phyloP scores from a whole-genome alignment of 2,797 vertebrate genomes.

The Geotrypetes seraphini region DNA sequence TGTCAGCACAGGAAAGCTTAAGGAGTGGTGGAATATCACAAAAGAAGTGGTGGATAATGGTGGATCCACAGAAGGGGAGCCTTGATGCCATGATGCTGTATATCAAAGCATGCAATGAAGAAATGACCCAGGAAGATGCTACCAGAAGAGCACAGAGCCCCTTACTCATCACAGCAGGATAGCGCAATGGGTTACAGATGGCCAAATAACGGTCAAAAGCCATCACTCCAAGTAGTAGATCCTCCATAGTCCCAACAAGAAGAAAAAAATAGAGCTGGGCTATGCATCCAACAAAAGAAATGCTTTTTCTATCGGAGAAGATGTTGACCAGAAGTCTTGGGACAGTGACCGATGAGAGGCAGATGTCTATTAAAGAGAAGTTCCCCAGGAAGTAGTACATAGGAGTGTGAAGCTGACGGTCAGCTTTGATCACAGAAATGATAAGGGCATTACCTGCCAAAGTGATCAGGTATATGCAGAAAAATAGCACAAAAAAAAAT shows the following conservation, averaged over 20 bases:
- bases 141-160: neutral
- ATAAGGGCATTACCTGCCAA: neutral
- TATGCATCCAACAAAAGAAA: neutral
- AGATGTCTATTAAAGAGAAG: neutral
- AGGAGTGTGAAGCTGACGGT: neutral
- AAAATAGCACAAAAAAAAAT: neutral
- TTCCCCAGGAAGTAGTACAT: no score
- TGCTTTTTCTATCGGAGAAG: neutral
- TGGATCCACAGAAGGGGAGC: neutral
- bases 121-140: neutral
- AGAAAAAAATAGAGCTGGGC: neutral
- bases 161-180: neutral
- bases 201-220: conserved; percentile 1
- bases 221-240: conserved; percentile 1
- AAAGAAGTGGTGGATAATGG: neutral
- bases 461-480: neutral
- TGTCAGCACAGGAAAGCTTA: neutral
- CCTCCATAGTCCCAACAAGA: neutral
- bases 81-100: neutral
- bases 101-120: neutral
- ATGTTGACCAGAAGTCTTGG: neutral
- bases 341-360: neutral
- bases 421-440: neutral
- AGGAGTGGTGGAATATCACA: neutral
- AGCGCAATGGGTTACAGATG: neutral